phyloP scores from a whole-genome alignment of 2,113 vertebrate species.

The Protobothrops mucrosquamatus region DNA sequence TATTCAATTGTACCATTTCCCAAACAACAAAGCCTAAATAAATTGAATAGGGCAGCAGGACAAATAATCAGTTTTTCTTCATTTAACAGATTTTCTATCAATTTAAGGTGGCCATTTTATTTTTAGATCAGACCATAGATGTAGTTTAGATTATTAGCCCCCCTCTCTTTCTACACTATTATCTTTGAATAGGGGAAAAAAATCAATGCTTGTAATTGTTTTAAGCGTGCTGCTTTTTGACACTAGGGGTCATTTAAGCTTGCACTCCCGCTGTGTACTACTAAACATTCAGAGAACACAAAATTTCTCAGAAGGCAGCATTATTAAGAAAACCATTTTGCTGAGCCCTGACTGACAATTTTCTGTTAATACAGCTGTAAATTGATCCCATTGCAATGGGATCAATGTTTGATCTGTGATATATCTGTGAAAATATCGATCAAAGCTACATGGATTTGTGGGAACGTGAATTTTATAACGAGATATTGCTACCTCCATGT shows the following conservation, averaged over 20 bases:
- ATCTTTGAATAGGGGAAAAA: not conserved
- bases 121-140: not conserved
- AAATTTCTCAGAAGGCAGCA: slow-evolving; percentile 41
- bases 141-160: not conserved
- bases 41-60: not conserved
- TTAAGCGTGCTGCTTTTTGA: not conserved
- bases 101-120: not conserved
- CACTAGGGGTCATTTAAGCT: slow-evolving; percentile 37
- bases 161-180: not conserved
- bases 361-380: not conserved
- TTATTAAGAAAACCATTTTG: slow-evolving; percentile 26
- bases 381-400: not conserved
- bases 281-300: slow-evolving; percentile 24
- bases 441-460: slow-evolving; percentile 1
- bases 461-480: not conserved
- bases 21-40: not conserved
- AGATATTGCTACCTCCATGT: not conserved
- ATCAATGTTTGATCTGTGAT: not conserved
- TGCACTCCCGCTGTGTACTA: slow-evolving; percentile 13
- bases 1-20: not conserved
- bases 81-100: not conserved
- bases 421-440: not conserved
- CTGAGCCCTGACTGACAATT: not conserved
- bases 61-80: not conserved
- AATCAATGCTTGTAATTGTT: not conserved